A percentile compares a stretch with the other conserved stretches of the same genome.
Conservation (phyloP, 2,888 invertebrate genomes). For the Urechis unicinctus region DNA sequence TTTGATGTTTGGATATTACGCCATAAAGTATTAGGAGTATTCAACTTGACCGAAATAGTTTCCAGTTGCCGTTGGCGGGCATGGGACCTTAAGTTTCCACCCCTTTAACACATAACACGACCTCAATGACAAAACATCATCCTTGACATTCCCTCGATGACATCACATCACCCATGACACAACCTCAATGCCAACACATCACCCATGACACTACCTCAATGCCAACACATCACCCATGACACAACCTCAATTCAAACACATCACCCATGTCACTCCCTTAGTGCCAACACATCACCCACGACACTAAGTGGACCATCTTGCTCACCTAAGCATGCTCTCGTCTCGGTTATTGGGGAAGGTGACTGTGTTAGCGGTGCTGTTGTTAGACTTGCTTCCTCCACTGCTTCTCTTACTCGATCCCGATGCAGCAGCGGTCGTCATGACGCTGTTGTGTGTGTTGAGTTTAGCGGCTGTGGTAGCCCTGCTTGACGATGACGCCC, state of each 20-base stretch:
- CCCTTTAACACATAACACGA: no score
- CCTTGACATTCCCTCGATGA: no score
- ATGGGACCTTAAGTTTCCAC: no score
- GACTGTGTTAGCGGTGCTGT: slow-evolving; percentile 6
- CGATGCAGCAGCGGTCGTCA: neutral
- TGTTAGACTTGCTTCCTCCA: slow-evolving; percentile 8
- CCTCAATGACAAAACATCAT: no score
- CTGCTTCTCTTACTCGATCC: neutral
- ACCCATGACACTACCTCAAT: no score
- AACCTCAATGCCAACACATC: neutral
- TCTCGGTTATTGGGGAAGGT: slow-evolving; percentile 43
- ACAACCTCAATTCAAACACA: no score
- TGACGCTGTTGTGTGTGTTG: slow-evolving; percentile 3
- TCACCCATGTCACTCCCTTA: neutral
- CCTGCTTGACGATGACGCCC: slow-evolving; percentile 2
- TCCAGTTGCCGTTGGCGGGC: no score
- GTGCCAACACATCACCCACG: neutral
- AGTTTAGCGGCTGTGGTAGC: neutral
- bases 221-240: no score
- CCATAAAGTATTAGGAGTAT: no score
- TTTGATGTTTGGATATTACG: no score
- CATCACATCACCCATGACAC: neutral
- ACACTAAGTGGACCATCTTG: neutral
- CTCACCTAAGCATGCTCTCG: slow-evolving; percentile 30
- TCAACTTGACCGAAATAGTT: no score